phyloP scores from a whole-genome alignment of 1,140 invertebrate genomes.

The Sogatella furcifera region DNA sequence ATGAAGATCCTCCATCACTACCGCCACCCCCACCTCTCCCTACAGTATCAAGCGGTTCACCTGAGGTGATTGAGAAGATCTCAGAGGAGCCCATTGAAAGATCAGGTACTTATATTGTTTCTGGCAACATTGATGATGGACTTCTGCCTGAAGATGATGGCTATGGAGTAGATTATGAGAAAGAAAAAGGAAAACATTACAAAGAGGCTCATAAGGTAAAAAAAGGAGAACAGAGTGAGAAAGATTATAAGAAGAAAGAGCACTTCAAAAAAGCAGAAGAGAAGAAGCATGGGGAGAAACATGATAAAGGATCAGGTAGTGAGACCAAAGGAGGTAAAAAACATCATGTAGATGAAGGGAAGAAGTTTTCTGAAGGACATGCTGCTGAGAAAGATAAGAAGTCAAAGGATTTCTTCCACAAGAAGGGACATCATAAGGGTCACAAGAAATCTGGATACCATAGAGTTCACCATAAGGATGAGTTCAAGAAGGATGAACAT shows the following conservation, averaged over 20 bases:
- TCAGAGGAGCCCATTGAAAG: neutral
- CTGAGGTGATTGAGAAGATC: neutral
- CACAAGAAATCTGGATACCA: conserved; percentile 52
- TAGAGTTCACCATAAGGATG: conserved; percentile 51
- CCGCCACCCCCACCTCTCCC: neutral
- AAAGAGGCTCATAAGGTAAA: conserved; percentile 23
- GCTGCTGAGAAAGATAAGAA: conserved; percentile 28
- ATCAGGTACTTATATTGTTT: neutral
- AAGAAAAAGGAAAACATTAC: conserved; percentile 23
- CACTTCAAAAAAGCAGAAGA: conserved; percentile 30
- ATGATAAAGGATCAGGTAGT: conserved; percentile 20
- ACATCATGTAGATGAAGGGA: conserved; percentile 24
- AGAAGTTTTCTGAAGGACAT: conserved; percentile 35
- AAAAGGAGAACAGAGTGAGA: conserved; percentile 41
- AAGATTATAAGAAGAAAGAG: conserved; percentile 43
- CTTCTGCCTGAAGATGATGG: conserved; percentile 7
- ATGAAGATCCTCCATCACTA: neutral
- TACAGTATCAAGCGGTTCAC: no score
- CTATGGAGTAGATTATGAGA: conserved; percentile 16
- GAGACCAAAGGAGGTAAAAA: conserved; percentile 26
- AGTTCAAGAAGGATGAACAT: conserved; percentile 49
- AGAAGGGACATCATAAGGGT: conserved; percentile 48
- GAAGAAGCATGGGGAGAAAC: conserved; percentile 24
- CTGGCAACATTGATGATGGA: neutral
- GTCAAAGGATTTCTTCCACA: conserved; percentile 17